Evolutionary conservation across 2,797 vertebrate species (phyloP).

Genomic region (Tachyglossus aculeatus): DNA sequence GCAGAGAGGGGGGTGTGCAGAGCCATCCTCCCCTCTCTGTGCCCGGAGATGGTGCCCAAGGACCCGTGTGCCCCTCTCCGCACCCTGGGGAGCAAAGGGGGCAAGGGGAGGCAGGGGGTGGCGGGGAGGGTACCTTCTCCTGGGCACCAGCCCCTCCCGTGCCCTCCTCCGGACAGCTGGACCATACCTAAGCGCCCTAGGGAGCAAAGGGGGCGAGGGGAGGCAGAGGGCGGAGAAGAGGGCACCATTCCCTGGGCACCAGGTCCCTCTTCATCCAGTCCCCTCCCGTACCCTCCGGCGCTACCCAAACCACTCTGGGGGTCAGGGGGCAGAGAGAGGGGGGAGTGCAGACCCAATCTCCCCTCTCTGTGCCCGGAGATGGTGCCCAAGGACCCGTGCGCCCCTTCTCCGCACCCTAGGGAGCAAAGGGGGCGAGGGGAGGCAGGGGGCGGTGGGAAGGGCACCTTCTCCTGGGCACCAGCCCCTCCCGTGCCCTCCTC

Average conservation of each 20-base stretch:
- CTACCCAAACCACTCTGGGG: fast-evolving
- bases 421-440: conserved; percentile 23
- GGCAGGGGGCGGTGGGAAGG: conserved; percentile 22
- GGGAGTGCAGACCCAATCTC: too few species aligned
- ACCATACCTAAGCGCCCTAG: background rate
- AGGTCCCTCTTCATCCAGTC: fast-evolving
- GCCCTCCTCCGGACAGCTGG: background rate
- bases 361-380: too few species aligned
- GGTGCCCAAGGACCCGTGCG: too few species aligned
- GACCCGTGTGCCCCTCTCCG: too few species aligned
- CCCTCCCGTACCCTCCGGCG: background rate
- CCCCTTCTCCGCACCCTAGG: too few species aligned
- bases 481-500: background rate
- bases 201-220: too few species aligned
- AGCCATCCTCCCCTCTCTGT: too few species aligned
- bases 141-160: background rate
- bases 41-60: too few species aligned
- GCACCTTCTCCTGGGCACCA: background rate
- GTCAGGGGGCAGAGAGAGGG: background rate
- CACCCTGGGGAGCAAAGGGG: too few species aligned
- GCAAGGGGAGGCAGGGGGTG: too few species aligned
- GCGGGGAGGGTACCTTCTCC: background rate
- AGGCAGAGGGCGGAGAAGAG: too few species aligned
- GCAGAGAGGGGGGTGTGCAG: too few species aligned
- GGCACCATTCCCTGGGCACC: background rate